Evolutionary conservation across 2,113 vertebrate genomes (phyloP), one percentile per base, ranked within the genome.

Genomic region (Balaeniceps rex): DNA sequence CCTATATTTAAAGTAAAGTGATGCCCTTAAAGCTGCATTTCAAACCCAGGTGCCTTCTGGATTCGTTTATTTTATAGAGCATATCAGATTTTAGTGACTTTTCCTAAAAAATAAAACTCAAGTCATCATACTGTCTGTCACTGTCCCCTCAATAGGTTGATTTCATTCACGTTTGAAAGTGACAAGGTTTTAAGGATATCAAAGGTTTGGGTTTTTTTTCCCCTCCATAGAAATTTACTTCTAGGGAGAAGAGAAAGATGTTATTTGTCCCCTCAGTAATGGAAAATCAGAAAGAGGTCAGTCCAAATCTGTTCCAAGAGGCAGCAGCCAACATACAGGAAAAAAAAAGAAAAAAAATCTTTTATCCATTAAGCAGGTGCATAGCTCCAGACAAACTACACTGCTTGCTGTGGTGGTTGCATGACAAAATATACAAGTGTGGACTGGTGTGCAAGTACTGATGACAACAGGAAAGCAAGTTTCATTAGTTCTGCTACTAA

Each of bases 401-500:
- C 2, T 63, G 34, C 24, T 29, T 85, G 40, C 36, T 81, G n/a
- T 66, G 42, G 18, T 46, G 10, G 8, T 24, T 94, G 21, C n/a
- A 31, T 34, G 31, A 58, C 15, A 92, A 89, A 80, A 76, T 49
- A 44, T 19, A 21, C 14, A 81, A 86, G 46, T 26, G 21, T 87
- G 51, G 55, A 36, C n/a, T 74, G 26, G 4, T 70, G 22, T 80
- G 38, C 40, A 88, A 92, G n/a, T 47, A 81, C 29, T 19, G 12
- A 29, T 66, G 77, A 84, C 72, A 94, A 68, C 25, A 75, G 21
- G 16, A 88, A 78, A 81, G 11, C 42, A 89, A 68, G 38, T 93
- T 96, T 87, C 51, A 87, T 75, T 94, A 90, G 61, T 90, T 97
- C 61, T 93, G 52, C 29, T 87, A 51, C 51, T 91, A 77, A 91